Conservation (phyloP, 2,888 invertebrate genomes). For the Arctia plantaginis region DNA sequence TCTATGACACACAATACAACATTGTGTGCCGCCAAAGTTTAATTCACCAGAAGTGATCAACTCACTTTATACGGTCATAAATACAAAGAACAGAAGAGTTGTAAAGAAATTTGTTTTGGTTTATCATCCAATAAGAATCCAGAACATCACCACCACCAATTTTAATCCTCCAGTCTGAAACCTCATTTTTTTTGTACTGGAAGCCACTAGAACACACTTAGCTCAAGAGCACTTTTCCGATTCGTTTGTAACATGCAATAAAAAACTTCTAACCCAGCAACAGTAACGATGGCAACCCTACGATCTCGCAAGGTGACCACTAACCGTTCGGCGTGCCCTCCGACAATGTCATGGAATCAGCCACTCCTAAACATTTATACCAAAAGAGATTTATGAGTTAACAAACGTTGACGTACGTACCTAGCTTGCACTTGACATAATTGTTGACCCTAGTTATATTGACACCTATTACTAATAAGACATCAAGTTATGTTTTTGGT, state of each 20-base stretch:
- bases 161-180: too few species aligned
- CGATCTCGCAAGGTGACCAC: conserved; percentile 14
- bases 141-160: too few species aligned
- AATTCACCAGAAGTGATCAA: too few species aligned
- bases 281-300: conserved; percentile 9
- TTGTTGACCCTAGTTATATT: not conserved
- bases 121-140: too few species aligned
- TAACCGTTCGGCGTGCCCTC: conserved; percentile 7
- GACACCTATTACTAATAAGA: not conserved
- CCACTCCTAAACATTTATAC: conserved; percentile 14
- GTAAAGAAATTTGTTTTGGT: too few species aligned
- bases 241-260: not conserved
- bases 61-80: too few species aligned
- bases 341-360: conserved; percentile 17
- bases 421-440: not conserved
- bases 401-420: not conserved
- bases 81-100: too few species aligned
- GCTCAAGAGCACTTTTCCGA: not conserved
- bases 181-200: not conserved
- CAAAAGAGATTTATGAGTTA: conserved; percentile 1
- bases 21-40: too few species aligned
- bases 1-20: too few species aligned
- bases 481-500: conserved; percentile 1
- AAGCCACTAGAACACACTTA: not conserved
- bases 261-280: not conserved